Evolutionary conservation across 2,113 vertebrate species (phyloP), one percentile per base, ranked within the genome.

Genomic region (Oryzias curvinotus): DNA sequence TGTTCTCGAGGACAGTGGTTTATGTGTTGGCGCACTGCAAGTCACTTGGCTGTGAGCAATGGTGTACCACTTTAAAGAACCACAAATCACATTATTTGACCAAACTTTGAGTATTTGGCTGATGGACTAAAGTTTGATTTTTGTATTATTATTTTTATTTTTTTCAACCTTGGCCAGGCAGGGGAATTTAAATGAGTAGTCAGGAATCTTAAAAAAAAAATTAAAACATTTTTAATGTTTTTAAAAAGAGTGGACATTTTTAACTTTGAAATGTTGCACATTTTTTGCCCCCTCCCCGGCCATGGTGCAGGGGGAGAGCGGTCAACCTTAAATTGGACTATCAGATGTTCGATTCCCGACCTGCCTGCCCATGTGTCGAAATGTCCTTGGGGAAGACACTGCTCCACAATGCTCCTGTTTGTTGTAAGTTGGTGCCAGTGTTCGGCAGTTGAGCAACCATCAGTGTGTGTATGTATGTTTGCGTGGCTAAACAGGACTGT

Each of bases 21-120:
- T 83, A 73, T 82, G 82, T 78, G 80, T 83, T 73, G 77, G 71
- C 65, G 80, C 80, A 43, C 76, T 62, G 69, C 54, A 61, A 77
- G 78, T 84, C 68, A 58, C 26, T 69, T 79, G 77, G 60, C 67
- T 50, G 49, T 79, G 81, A 86, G 64, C 18, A 18, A 79, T 62
- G 72, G 67, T 16, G 28, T 66, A 60, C n/a, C 66, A 80, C 74
- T 85, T 82, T 72, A 59, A 53, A 57, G 30, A 68, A 68, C 58
- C 18, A 13, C 69, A 65, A 62, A 63, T 58, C 60, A 72, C 54
- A 73, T 84, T 74, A 80, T 63, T 81, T 66, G 78, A 69, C 52
- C 61, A 65, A 77, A 76, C 51, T 71, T 74, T 71, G 57, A 64
- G 49, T 65, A 74, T 81, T 58, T 77, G 81, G 71, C 51, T 28